A percentile compares a stretch with the other conserved stretches of the same genome.
Evolutionary conservation across 2,797 vertebrate genomes (phyloP).

Genomic region (Poecile montanus): DNA sequence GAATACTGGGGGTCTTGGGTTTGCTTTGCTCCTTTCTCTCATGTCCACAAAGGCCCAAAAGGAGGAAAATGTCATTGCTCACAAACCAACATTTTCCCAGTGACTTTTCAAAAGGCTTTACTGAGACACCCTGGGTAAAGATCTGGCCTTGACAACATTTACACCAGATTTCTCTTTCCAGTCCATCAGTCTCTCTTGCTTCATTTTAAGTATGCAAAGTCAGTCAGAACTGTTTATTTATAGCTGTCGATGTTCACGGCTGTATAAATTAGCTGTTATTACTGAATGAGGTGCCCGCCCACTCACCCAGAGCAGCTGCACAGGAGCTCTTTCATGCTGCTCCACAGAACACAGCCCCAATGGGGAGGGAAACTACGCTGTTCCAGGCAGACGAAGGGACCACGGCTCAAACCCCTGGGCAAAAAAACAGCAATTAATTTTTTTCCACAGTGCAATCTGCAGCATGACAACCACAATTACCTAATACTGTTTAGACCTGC

Average conservation of each 20-base stretch:
- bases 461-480: conserved; percentile 70
- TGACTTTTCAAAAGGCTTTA: not conserved
- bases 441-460: conserved; percentile 61
- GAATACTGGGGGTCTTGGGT: not conserved
- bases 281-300: conserved; percentile 72
- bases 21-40: not conserved
- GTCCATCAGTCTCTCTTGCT: not conserved
- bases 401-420: conserved; percentile 40
- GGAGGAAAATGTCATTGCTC: not conserved
- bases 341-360: conserved; percentile 32
- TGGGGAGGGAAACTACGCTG: conserved; percentile 50
- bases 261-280: conserved; percentile 77
- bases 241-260: conserved; percentile 70
- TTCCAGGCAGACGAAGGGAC: conserved; percentile 52
- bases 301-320: conserved; percentile 68
- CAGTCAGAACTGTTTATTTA: conserved; percentile 78
- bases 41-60: not conserved
- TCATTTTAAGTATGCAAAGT: conserved; percentile 58
- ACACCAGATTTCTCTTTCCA: not conserved
- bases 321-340: conserved; percentile 70
- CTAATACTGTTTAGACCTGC: conserved; percentile 71
- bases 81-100: not conserved
- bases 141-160: not conserved
- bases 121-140: not conserved
- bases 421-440: conserved; percentile 74